A percentile compares a stretch with the other conserved stretches of the same genome.
Evolutionary conservation across 2,888 invertebrate genomes (phyloP).

Genomic region (Plebejus anna): DNA sequence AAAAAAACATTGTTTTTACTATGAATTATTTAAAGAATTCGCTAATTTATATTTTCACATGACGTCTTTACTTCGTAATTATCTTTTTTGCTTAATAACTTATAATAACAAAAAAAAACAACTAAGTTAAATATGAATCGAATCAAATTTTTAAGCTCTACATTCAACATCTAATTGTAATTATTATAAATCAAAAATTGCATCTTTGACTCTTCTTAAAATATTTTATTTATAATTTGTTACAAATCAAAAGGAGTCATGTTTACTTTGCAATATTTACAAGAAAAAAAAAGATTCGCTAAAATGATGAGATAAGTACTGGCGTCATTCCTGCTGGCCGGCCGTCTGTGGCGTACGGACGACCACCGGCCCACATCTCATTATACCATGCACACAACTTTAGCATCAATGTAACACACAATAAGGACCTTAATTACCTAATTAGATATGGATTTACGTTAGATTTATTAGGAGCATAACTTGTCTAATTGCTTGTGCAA

Average conservation of each 20-base stretch:
- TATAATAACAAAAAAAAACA: not conserved
- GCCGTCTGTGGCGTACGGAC: constrained; percentile 56
- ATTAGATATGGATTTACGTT: constrained; percentile 36
- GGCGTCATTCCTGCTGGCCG: constrained; percentile 61
- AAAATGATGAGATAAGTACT: constrained; percentile 50
- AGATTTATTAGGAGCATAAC: constrained; percentile 43
- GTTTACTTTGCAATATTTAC: constrained; percentile 33
- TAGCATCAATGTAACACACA: constrained; percentile 31
- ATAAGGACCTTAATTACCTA: constrained; percentile 39
- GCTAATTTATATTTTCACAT: not conserved
- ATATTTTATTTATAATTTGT: not conserved
- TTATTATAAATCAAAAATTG: not conserved
- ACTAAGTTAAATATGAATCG: not conserved
- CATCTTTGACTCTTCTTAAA: not conserved
- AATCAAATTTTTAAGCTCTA: not conserved
- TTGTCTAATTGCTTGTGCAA: constrained; percentile 66
- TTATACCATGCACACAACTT: constrained; percentile 34
- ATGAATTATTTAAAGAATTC: not conserved
- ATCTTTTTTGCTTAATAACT: not conserved
- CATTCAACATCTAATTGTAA: not conserved
- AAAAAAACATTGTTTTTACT: not conserved
- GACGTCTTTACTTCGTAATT: not conserved
- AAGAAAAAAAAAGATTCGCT: constrained; percentile 41
- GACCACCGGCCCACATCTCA: constrained; percentile 34
- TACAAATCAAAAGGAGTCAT: not conserved